Conservation (phyloP, 2,888 invertebrate species). For the Aricia artaxerxes region DNA sequence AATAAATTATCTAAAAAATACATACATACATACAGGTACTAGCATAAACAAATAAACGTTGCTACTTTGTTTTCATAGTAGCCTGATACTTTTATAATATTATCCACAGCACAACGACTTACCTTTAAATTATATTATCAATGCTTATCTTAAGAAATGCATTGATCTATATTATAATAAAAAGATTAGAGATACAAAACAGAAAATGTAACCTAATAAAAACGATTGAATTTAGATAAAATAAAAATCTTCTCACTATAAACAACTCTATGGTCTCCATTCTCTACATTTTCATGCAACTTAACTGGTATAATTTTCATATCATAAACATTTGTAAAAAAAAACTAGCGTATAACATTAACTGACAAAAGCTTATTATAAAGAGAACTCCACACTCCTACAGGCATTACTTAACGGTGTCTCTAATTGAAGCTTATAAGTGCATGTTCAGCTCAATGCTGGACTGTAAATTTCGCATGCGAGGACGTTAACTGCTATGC, state of each 20-base stretch:
- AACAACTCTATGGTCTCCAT: neutral
- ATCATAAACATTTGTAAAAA: neutral
- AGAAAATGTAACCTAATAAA: neutral
- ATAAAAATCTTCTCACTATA: neutral
- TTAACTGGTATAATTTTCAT: neutral
- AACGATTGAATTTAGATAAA: neutral
- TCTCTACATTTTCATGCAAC: neutral
- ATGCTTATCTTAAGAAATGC: no score
- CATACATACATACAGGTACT: no score
- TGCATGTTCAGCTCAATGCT: neutral
- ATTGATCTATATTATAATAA: no score
- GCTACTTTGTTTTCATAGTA: neutral
- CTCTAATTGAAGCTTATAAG: neutral
- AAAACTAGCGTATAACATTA: neutral
- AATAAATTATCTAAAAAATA: no score
- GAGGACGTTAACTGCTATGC: conserved; percentile 9
- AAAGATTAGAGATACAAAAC: no score
- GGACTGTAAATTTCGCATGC: neutral
- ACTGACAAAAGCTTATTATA: neutral
- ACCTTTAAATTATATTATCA: no score
- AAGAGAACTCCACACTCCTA: neutral
- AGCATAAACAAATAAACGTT: neutral
- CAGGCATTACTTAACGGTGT: neutral
- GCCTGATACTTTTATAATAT: neutral
- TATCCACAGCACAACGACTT: neutral